Base-by-base conservation (phyloP, 2,888 invertebrate genomes). In the Luperina nickerlii region DNA sequence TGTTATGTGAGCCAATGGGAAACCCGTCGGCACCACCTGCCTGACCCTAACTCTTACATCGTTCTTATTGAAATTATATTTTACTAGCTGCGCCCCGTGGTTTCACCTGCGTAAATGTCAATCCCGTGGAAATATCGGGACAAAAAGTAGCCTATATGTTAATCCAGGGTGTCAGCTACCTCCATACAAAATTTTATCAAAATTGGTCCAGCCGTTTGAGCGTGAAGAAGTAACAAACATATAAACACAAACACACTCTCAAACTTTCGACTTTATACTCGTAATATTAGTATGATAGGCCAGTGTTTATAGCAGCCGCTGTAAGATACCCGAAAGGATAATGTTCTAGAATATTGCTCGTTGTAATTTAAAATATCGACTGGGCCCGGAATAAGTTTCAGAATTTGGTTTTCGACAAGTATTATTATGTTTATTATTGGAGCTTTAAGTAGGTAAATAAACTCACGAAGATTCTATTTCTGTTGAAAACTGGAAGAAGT, bases 51-150 rank as follows among this genome's bases (percentile, higher is more conserved):
- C n/a, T 72, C 42, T 20, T 45, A 27, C n/a, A 27, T 66, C 60
- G 38, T 69, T 51, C 27, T 54, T 73, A 82, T 66, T 82, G 83
- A 83, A 82, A 77, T 70, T 66, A 66, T 65, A 57, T 72, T 83
- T 57, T 76, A 72, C 32, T 32, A 32, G 32, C 32, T 0, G 32
- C 32, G 32, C 32, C 32, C 32, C 32, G 1, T 1, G 32, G 32
- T 32, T 32, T 32, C 32, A 32, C 32, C 1, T 32, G 32, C 32
- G 32, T 32, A 32, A 32, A 32, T 32, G 32, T 32, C 32, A 1
- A 32, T 32, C 32, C 32, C 32, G 32, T 32, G 32, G 32, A 1
- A 32, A 32, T 32, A 32, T 32, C 32, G 32, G 32, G 32, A 32
- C 1, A 32, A 32, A 32, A 32, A 32, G 32, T 32, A 32, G 32